Evolutionary conservation across 1,140 invertebrate species (phyloP).

Genomic region (Heliconius eleuchia): DNA sequence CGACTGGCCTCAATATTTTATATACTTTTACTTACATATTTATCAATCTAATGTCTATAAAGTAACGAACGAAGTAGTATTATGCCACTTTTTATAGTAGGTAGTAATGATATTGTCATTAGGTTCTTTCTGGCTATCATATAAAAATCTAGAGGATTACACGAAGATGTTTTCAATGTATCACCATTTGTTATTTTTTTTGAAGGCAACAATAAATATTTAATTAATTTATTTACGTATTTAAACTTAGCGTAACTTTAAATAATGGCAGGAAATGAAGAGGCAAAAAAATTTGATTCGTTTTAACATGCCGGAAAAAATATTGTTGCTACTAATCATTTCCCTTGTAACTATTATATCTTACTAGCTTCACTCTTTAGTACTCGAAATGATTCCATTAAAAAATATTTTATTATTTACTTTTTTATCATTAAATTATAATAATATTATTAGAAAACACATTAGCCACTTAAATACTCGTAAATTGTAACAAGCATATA

Average conservation of each 20-base stretch:
- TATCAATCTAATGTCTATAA: not conserved
- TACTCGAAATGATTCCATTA: not conserved
- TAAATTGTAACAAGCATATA: too few relatives aligned
- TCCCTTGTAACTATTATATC: not conserved
- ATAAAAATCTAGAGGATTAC: not conserved
- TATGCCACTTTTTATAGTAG: too few relatives aligned
- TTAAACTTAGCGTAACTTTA: not conserved
- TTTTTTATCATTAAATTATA: too few relatives aligned
- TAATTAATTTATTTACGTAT: not conserved
- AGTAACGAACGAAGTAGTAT: too few relatives aligned
- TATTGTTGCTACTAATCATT: not conserved
- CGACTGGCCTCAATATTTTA: not conserved
- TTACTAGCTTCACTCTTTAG: not conserved
- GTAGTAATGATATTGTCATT: too few relatives aligned
- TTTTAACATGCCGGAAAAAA: conserved; percentile 1
- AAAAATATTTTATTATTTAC: not conserved
- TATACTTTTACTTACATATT: not conserved
- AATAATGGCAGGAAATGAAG: conserved; percentile 21
- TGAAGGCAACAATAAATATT: not conserved
- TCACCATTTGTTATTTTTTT: too few relatives aligned
- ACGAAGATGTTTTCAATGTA: not conserved
- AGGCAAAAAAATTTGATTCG: not conserved
- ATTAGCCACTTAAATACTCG: too few relatives aligned
- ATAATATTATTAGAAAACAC: too few relatives aligned
- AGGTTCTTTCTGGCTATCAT: too few relatives aligned